Evolutionary conservation across 2,888 invertebrate genomes (phyloP).

Genomic region (Melieria picta): DNA sequence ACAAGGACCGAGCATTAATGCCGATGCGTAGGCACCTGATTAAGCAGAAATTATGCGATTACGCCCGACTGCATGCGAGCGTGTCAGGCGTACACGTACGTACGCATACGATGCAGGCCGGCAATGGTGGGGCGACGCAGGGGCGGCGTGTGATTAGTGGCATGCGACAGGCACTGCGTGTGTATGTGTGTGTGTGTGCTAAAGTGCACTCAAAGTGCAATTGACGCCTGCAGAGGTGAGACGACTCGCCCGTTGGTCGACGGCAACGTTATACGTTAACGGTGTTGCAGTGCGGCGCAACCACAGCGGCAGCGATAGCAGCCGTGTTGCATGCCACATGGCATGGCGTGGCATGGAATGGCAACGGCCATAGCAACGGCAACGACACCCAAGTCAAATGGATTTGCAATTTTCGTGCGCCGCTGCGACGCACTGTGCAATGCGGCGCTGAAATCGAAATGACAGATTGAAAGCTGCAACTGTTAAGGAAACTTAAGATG

Average conservation of each 20-base stretch:
- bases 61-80: conserved; percentile 35
- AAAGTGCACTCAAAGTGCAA: conserved; percentile 1
- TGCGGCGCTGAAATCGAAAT: conserved; percentile 36
- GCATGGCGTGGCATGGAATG: neutral
- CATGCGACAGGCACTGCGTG: neutral
- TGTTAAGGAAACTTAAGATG: conserved; percentile 29
- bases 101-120: conserved; percentile 17
- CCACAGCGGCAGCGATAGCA: no score
- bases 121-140: conserved; percentile 6
- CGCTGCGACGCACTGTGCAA: conserved; percentile 16
- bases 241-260: neutral
- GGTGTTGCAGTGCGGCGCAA: no score
- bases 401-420: conserved; percentile 20
- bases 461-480: conserved; percentile 38
- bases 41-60: conserved; percentile 58
- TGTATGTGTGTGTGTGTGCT: conserved; percentile 10
- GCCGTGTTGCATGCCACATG: neutral
- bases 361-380: neutral
- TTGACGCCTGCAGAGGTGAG: neutral
- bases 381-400: conserved; percentile 14
- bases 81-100: conserved; percentile 9
- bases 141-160: neutral
- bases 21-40: conserved; percentile 56
- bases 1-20: conserved; percentile 36
- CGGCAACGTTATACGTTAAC: no score